phyloP scores from a whole-genome alignment of 2,888 invertebrate genomes.

The Rhorus exstirpatorius region DNA sequence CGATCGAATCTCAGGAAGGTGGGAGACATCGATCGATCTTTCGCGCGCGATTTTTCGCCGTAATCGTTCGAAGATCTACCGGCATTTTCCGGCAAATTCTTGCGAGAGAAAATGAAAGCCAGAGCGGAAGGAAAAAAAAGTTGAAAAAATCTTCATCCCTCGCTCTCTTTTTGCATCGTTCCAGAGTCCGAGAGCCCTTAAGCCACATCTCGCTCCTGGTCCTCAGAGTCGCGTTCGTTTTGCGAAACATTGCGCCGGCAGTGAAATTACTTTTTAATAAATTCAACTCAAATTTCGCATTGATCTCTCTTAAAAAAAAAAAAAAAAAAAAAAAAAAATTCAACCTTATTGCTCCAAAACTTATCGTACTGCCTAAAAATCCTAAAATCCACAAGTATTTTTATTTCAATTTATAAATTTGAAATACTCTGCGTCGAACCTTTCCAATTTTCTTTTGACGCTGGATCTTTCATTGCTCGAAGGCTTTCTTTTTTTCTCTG shows the following conservation, averaged over 20 bases:
- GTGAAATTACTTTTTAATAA: slow-evolving; percentile 54
- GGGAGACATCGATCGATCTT: slow-evolving; percentile 59
- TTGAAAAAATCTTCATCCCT: slow-evolving; percentile 32
- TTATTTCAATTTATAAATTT: no score
- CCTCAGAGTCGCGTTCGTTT: slow-evolving; percentile 52
- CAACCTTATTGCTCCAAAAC: no score
- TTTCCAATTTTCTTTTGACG: no score
- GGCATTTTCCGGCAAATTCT: slow-evolving; percentile 51
- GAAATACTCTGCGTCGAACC: no score
- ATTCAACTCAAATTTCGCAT: background rate
- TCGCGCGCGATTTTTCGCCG: slow-evolving; percentile 58
- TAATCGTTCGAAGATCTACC: slow-evolving; percentile 49
- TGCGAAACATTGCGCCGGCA: slow-evolving; percentile 58
- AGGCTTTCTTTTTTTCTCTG: background rate
- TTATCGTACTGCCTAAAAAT: no score
- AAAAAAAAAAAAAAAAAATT: no score
- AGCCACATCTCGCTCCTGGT: slow-evolving; percentile 57
- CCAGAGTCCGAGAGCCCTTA: slow-evolving; percentile 12
- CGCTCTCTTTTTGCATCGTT: background rate
- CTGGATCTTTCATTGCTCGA: no score
- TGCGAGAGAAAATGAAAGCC: slow-evolving; percentile 4
- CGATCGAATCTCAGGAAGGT: slow-evolving; percentile 48
- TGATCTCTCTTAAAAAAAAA: no score
- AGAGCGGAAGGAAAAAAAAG: slow-evolving; percentile 16
- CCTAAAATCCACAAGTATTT: no score